Conservation (phyloP, 2,113 vertebrate species). For the Sceloporus undulatus region DNA sequence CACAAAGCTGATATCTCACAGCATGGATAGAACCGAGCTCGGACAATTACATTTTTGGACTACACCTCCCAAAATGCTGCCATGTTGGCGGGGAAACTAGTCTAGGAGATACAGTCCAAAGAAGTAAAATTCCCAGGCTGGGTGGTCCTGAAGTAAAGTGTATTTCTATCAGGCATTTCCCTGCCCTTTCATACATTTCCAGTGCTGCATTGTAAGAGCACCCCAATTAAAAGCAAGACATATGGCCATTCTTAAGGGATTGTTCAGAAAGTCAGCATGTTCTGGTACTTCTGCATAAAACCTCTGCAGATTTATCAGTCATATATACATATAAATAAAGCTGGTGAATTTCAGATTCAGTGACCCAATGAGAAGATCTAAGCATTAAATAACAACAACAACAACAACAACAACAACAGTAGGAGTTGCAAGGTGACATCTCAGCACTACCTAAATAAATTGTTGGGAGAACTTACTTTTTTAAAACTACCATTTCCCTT, state of each 20-base stretch:
- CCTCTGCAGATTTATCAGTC: not conserved
- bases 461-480: not conserved
- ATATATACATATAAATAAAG: not conserved
- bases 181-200: not conserved
- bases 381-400: not conserved
- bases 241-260: not conserved
- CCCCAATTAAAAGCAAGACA: not conserved
- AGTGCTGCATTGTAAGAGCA: not conserved
- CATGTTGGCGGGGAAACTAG: too few species aligned
- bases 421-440: slow-evolving; percentile 1
- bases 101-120: too few species aligned
- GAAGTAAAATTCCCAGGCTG: too few species aligned
- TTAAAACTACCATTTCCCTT: slow-evolving; percentile 6
- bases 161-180: not conserved
- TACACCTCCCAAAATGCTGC: not conserved
- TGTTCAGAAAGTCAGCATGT: slow-evolving; percentile 2
- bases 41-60: not conserved
- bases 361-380: slow-evolving; percentile 17
- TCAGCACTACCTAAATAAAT: not conserved
- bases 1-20: not conserved
- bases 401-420: not conserved
- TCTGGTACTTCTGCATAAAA: slow-evolving; percentile 19
- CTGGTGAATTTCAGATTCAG: not conserved
- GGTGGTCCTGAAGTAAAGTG: not conserved
- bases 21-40: not conserved